Conservation (phyloP, 1,140 invertebrate species). For the Tetramorium simillimum region DNA sequence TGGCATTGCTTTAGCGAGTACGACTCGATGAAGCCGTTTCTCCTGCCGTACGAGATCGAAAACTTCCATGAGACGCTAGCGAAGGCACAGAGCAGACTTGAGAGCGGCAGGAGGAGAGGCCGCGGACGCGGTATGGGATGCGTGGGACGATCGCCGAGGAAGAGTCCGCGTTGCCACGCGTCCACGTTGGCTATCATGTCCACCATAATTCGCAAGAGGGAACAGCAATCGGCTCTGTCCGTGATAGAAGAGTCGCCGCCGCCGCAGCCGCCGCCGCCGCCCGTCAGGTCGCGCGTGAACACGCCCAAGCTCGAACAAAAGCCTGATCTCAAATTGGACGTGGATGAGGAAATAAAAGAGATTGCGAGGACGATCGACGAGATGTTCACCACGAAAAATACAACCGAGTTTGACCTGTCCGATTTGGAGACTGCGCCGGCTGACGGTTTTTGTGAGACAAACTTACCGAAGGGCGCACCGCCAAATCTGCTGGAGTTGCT, state of each 20-base stretch:
- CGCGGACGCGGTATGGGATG: constrained; percentile 74
- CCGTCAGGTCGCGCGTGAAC: constrained; percentile 43
- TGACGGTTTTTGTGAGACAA: constrained; percentile 59
- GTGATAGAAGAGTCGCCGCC: constrained; percentile 74
- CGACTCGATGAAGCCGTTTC: constrained; percentile 86
- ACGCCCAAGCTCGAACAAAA: constrained; percentile 58
- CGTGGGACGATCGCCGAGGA: constrained; percentile 89
- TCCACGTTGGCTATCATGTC: constrained; percentile 92
- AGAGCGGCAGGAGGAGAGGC: constrained; percentile 76
- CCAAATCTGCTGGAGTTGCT: constrained; percentile 81
- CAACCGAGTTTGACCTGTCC: constrained; percentile 64
- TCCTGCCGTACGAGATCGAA: constrained; percentile 92
- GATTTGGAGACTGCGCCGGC: constrained; percentile 62
- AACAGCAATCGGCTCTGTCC: constrained; percentile 74
- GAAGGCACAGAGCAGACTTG: constrained; percentile 68
- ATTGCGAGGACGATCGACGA: constrained; percentile 81
- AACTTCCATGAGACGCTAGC: constrained; percentile 80
- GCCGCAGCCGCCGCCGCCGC: constrained; percentile 16
- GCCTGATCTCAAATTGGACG: constrained; percentile 69
- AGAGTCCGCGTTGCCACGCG: constrained; percentile 93
- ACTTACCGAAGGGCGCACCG: constrained; percentile 78
- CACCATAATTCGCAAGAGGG: constrained; percentile 81
- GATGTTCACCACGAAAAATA: constrained; percentile 74
- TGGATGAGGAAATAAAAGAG: constrained; percentile 79
- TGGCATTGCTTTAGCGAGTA: constrained; percentile 84